Base-by-base conservation (phyloP, 2,113 vertebrate genomes). In the mouse (Mus musculus) region DNA sequence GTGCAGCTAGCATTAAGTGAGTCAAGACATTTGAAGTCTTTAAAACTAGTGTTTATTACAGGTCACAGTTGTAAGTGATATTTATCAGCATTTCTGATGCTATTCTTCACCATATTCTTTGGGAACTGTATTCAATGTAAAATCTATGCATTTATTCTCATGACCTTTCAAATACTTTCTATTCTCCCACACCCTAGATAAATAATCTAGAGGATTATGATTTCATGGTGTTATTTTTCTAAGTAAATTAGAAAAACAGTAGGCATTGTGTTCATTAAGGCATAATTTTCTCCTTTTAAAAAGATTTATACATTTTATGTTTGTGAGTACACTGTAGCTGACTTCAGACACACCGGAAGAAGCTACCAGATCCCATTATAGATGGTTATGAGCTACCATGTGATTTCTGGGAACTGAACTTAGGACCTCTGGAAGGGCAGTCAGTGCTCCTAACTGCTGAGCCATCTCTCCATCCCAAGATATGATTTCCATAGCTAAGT, bases 401-500 rank as follows among this genome's bases (percentile, higher is more conserved):
- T 36, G 30, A 1, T 69, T 69, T 69, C 30, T 33, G 14, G 63
- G 63, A 65, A 65, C 63, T 69, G 30, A 69, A 69, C 30, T 69
- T 5, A 36, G 33, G 30, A 69, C 13, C 67, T 69, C 67, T 69
- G 67, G 5, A 69, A 69, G 30, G 36, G 33, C 30, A 36, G 67
- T 69, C 67, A 69, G 5, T 17, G 13, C 5, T 69, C 14, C 16
- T 16, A 69, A 69, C 13, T 69, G 5, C 5, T 69, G 30, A 69
- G 30, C 13, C 30, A 36, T 36, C 67, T 69, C 67, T 69, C 33
- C 13, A 36, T 1, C 0, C 4, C 2, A 10, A 30, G 30, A 6
- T 22, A 86, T 78, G 89, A 86, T 95, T 95, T 87, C 93, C 93
- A 95, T 95, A 87, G 72, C 78, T 95, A 95, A 39, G 52, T 75